phyloP scores from a whole-genome alignment of 2,888 invertebrate genomes.

The Cantharis rufa region DNA sequence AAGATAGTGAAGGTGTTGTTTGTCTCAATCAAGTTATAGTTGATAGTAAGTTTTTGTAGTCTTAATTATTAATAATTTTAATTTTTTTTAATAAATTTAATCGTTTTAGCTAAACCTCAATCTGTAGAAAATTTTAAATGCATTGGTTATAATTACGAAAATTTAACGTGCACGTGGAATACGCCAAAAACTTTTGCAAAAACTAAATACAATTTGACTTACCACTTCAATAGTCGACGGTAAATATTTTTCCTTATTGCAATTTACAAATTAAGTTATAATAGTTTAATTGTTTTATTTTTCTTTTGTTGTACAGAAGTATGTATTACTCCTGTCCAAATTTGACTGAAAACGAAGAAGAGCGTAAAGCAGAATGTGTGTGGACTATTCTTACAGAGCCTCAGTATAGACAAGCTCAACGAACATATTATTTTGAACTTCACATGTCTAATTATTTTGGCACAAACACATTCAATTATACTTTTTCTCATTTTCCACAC shows the following conservation, averaged over 20 bases:
- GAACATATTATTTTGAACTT: constrained; percentile 63
- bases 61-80: neutral
- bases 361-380: constrained; percentile 51
- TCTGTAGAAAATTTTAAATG: constrained; percentile 73
- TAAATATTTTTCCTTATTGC: constrained; percentile 35
- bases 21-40: constrained; percentile 62
- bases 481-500: constrained; percentile 63
- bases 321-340: constrained; percentile 8
- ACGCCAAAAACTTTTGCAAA: constrained; percentile 61
- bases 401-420: constrained; percentile 60
- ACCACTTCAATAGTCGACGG: constrained; percentile 46
- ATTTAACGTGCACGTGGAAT: constrained; percentile 76
- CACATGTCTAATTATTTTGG: constrained; percentile 68
- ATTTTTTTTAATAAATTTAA: neutral
- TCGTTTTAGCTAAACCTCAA: constrained; percentile 62
- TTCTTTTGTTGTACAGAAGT: neutral
- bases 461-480: constrained; percentile 56
- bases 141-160: constrained; percentile 72
- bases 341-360: constrained; percentile 21
- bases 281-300: neutral
- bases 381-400: constrained; percentile 60
- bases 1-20: constrained; percentile 53
- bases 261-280: neutral
- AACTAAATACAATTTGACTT: constrained; percentile 62
- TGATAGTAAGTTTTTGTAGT: constrained; percentile 58